phyloP scores from a whole-genome alignment of 2,797 vertebrate genomes.

The Sebastes vulpes region DNA sequence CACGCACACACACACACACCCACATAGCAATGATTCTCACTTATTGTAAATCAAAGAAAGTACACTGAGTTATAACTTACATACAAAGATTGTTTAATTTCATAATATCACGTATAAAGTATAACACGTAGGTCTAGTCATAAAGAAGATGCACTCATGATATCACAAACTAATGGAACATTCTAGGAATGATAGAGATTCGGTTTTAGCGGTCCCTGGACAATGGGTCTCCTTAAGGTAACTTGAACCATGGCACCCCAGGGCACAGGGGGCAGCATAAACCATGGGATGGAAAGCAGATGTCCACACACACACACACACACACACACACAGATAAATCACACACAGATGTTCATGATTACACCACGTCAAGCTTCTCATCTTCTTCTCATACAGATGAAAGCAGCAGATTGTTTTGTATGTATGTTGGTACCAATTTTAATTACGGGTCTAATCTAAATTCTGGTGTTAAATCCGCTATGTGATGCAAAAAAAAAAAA shows the following conservation, averaged over 20 bases:
- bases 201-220: neutral
- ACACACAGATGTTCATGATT: conserved; percentile 58
- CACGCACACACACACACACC: neutral
- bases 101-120: neutral
- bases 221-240: conserved; percentile 53
- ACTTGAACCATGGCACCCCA: conserved; percentile 61
- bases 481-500: neutral
- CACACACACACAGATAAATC: conserved; percentile 5
- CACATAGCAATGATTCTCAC: neutral
- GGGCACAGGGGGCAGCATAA: conserved; percentile 57
- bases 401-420: conserved; percentile 2
- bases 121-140: neutral
- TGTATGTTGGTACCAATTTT: neutral
- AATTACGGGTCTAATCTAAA: conserved; percentile 1
- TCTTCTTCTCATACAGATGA: conserved; percentile 35
- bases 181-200: neutral
- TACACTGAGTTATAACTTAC: neutral
- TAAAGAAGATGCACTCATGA: neutral
- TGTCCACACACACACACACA: conserved; percentile 45
- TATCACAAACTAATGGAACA: neutral
- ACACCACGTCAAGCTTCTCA: conserved; percentile 7
- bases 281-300: conserved; percentile 74
- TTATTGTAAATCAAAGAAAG: neutral
- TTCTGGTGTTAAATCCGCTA: neutral
- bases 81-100: neutral